phyloP scores from a whole-genome alignment of 2,888 invertebrate genomes.

The Eupelmus urozonus region DNA sequence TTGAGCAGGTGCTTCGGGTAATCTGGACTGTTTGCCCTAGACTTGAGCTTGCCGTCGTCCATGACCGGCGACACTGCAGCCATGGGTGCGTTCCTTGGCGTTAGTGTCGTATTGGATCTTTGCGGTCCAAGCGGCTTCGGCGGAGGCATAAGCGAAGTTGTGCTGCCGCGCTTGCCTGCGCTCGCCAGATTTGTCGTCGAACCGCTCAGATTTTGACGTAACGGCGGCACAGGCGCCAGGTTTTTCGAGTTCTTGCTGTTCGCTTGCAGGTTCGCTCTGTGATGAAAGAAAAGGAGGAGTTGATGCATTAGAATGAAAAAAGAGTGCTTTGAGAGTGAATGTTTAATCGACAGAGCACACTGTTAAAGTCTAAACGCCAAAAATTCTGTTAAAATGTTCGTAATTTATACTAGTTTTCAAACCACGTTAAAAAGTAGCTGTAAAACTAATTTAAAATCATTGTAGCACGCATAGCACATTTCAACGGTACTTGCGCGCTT shows the following conservation, averaged over 20 bases:
- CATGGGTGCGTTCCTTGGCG: constrained; percentile 74
- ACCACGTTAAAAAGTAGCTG: too few relatives aligned
- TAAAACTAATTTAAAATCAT: too few relatives aligned
- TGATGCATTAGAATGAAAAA: too few relatives aligned
- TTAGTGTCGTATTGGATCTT: constrained; percentile 74
- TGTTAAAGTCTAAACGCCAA: too few relatives aligned
- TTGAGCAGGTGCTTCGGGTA: constrained; percentile 72
- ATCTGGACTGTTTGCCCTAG: constrained; percentile 74
- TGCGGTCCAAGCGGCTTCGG: constrained; percentile 73
- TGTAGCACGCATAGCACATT: too few relatives aligned
- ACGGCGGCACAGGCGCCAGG: constrained; percentile 74
- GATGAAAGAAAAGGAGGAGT: too few relatives aligned
- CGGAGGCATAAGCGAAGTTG: constrained; percentile 48
- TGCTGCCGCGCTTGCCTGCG: constrained; percentile 57
- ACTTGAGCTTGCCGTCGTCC: constrained; percentile 73
- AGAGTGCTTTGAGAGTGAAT: too few relatives aligned
- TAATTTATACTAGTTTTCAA: too few relatives aligned
- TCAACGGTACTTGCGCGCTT: too few relatives aligned
- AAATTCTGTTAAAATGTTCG: too few relatives aligned
- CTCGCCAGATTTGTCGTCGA: constrained; percentile 63
- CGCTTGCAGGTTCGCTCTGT: constrained; percentile 71
- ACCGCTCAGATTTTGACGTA: constrained; percentile 71
- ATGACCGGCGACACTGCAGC: constrained; percentile 75
- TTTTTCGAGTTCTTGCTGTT: constrained; percentile 71
- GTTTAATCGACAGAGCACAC: too few relatives aligned